Base-by-base conservation (phyloP, 2,888 invertebrate genomes). In the Asteroscopus sphinx region DNA sequence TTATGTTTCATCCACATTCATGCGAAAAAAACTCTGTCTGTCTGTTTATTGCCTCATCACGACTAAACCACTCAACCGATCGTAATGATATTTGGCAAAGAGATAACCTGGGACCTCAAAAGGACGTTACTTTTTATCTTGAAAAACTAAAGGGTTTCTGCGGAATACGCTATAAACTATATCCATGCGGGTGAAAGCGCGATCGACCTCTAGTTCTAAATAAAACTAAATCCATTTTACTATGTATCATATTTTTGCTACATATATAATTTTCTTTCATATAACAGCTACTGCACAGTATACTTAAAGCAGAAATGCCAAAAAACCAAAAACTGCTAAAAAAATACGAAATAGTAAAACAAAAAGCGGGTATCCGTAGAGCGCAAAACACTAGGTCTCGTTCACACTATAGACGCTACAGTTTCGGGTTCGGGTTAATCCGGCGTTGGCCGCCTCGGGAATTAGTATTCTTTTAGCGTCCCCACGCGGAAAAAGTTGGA, bases 401-500 rank as follows among this genome's bases (percentile, higher is more conserved):
- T 76, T 76, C 69, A 67, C 75, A 77, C 75, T 47, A 52, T 67
- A 52, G 57, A 48, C 39, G 54, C 44, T 52, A 45, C 69, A 67
- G 81, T 82, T 83, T 78, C 54, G 71, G 73, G 57, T 55, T 51
- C 54, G 68, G 68, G 82, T 77, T 82, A 82, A 83, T 82, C 83
- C 78, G 60, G 53, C 60, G 66, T 32, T 58, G 65, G 68, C 74
- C 66, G 73, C 77, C 52, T 51, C 58, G 61, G 66, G 82, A 77
- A 85, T 85, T 83, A 83, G 81, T 85, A 85, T 85, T 85, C 85
- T 82, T 80, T 77, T 71, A 73, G 74, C 75, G 76, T 59, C 69
- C 58, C 70, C 70, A 62, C 63, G 68, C 73, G 77, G 77, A 79
- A 83, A 81, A 81, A 83, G 77, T 78, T 77, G 55, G 77, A 76